A percentile compares a stretch with the other conserved stretches of the same genome.
These are phyloP conservation scores for Opisthocomus hoazin DNA, from an alignment of 2,113 vertebrate genomes.

Conservation along the genomic window DNA sequence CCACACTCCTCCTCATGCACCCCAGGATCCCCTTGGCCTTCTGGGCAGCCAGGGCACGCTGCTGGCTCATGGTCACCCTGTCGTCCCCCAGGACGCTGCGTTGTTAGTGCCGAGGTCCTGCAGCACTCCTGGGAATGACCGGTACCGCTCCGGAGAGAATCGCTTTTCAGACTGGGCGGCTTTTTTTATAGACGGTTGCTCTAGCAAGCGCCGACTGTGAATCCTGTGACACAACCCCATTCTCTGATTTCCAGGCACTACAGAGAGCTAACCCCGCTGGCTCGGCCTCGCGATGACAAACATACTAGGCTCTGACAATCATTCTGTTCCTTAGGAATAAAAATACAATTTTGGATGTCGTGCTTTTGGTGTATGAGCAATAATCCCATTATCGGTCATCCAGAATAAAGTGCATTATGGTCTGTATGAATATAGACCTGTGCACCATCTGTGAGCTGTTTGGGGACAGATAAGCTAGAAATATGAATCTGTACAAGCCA, in stretches of 20 bases:
- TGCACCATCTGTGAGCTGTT: background rate
- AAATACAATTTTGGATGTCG: background rate
- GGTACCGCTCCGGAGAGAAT: background rate
- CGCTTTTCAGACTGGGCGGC: background rate
- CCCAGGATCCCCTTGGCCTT: too few species aligned
- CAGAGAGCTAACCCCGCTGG: background rate
- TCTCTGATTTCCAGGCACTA: background rate
- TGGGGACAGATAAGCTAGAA: background rate
- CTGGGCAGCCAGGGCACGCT: too few species aligned
- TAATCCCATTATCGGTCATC: slow-evolving; percentile 44
- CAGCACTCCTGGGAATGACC: background rate
- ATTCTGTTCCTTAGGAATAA: background rate
- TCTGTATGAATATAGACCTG: background rate
- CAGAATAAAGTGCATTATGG: slow-evolving; percentile 17
- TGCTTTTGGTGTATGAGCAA: slow-evolving; percentile 14
- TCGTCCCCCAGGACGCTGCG: too few species aligned
- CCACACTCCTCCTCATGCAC: too few species aligned
- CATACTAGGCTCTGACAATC: background rate
- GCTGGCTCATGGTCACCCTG: too few species aligned
- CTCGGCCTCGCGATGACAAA: background rate
- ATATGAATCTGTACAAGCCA: background rate
- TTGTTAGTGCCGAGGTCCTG: background rate
- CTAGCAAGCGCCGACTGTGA: background rate
- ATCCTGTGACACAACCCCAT: background rate
- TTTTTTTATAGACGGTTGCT: background rate